phyloP scores from a whole-genome alignment of 2,113 vertebrate species.

The Siphamia tubifer region DNA sequence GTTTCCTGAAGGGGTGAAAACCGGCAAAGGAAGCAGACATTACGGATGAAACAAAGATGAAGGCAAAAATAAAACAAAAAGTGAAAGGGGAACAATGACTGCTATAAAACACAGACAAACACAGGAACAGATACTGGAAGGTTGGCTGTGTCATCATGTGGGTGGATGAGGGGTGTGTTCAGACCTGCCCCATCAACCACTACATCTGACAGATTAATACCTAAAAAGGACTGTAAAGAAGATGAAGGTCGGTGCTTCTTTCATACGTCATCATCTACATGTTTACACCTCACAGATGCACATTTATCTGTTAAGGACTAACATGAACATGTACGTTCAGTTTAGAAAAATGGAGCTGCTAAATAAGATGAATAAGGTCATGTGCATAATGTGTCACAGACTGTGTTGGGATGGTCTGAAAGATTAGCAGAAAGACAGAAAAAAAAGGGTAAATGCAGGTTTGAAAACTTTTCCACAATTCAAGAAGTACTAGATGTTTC shows the following conservation, averaged over 20 bases:
- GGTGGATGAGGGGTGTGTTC: constrained; percentile 18
- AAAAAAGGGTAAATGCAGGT: too few species aligned
- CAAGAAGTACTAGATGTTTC: too few species aligned
- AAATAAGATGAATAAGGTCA: too few species aligned
- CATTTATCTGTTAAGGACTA: neutral
- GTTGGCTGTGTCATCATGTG: neutral
- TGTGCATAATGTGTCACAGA: too few species aligned
- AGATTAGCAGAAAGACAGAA: too few species aligned
- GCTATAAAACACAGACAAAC: neutral
- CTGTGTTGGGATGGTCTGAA: too few species aligned
- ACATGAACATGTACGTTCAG: neutral
- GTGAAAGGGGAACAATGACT: neutral
- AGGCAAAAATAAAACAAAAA: constrained; percentile 5
- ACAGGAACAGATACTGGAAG: neutral
- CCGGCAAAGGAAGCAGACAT: neutral
- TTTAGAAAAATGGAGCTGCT: too few species aligned
- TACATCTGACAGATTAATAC: constrained; percentile 15
- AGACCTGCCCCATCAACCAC: neutral
- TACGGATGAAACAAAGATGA: neutral
- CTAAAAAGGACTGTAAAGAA: neutral
- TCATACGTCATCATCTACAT: constrained; percentile 22
- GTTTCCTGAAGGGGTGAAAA: neutral
- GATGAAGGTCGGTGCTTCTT: constrained; percentile 28
- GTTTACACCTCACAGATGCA: constrained; percentile 4
- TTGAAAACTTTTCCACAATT: too few species aligned